phyloP scores from a whole-genome alignment of 2,113 vertebrate species.

The Hydrolagus affinis region DNA sequence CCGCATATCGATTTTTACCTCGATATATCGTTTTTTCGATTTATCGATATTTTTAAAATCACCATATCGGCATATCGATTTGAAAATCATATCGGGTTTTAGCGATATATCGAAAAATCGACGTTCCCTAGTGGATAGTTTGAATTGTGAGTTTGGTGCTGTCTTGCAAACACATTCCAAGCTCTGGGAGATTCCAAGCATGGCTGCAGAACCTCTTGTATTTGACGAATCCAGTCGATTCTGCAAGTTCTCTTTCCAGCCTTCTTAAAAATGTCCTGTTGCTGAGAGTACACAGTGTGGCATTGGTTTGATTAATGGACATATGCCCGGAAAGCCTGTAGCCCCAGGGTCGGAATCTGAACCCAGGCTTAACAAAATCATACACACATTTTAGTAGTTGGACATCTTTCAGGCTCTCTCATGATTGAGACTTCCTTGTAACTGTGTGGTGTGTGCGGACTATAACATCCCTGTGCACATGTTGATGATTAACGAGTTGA shows the following conservation, averaged over 20 bases:
- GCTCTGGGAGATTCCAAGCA: not conserved
- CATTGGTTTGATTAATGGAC: not conserved
- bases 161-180: not conserved
- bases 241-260: not conserved
- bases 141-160: not conserved
- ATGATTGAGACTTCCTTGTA: not conserved
- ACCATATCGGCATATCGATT: too few relatives aligned
- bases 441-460: not conserved
- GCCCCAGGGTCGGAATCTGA: conserved; percentile 8
- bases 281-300: not conserved
- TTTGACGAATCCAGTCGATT: not conserved
- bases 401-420: not conserved
- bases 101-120: too few relatives aligned
- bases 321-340: not conserved
- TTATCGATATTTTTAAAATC: too few relatives aligned
- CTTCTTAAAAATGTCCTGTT: not conserved
- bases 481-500: not conserved
- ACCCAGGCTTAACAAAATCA: not conserved
- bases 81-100: too few relatives aligned
- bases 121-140: too few relatives aligned
- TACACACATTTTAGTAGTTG: not conserved
- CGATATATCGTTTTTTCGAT: too few relatives aligned
- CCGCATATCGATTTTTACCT: too few relatives aligned
- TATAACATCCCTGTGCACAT: not conserved
- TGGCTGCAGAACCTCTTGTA: not conserved